Conservation (phyloP, 2,797 vertebrate species). For the Acrossocheilus wenchowensis region DNA sequence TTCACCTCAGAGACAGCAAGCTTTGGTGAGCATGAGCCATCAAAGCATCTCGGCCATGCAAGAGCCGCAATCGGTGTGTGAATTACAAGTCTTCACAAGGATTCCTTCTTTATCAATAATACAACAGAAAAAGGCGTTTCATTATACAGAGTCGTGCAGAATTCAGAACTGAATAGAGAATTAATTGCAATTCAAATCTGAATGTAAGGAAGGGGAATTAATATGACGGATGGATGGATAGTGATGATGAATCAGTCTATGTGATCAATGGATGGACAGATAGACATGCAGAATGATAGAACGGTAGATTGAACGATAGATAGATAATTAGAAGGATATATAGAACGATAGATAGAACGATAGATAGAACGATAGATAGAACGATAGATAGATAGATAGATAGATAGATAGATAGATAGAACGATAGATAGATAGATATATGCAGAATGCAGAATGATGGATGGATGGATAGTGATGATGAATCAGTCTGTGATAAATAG, state of each 20-base stretch:
- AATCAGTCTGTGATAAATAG: too few relatives aligned
- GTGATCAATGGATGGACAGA: too few relatives aligned
- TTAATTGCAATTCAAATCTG: not conserved
- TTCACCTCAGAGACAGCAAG: conserved; percentile 19
- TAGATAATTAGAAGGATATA: not conserved
- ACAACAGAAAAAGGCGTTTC: not conserved
- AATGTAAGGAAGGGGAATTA: not conserved
- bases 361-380: not conserved
- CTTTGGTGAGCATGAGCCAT: not conserved
- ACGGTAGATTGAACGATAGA: too few relatives aligned
- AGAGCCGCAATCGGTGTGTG: not conserved
- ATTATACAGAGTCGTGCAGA: not conserved
- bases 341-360: too few relatives aligned
- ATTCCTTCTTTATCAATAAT: conserved; percentile 5
- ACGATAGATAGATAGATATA: too few relatives aligned
- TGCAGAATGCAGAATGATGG: too few relatives aligned
- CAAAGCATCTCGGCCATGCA: conserved; percentile 3
- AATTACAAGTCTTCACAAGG: not conserved
- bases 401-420: too few relatives aligned
- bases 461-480: not conserved
- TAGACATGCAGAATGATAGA: too few relatives aligned
- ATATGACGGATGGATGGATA: not conserved
- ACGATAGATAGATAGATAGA: too few relatives aligned
- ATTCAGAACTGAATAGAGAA: not conserved
- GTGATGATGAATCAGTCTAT: too few relatives aligned